A percentile compares a stretch with the other conserved stretches of the same genome.
Evolutionary conservation across 2,888 invertebrate species (phyloP).

Genomic region (Folsomia manolachei): DNA sequence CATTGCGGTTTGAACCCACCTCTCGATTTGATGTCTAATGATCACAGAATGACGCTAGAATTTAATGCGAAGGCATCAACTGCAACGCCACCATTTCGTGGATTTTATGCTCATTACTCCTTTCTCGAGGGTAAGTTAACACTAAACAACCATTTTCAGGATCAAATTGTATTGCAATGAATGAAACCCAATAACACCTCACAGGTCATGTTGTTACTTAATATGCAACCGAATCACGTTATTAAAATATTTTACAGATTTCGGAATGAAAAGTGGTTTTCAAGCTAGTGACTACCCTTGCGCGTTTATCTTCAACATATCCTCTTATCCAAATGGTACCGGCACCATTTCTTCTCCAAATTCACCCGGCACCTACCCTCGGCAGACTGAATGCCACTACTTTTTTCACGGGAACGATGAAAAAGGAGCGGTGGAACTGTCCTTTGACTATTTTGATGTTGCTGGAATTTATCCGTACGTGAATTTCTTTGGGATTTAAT

Average conservation of each 20-base stretch:
- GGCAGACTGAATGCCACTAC: slow-evolving; percentile 86
- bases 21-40: slow-evolving; percentile 86
- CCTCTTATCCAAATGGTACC: slow-evolving; percentile 32
- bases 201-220: too few relatives aligned
- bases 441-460: slow-evolving; percentile 87
- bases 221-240: too few relatives aligned
- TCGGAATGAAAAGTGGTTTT: slow-evolving; percentile 74
- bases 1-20: slow-evolving; percentile 81
- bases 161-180: too few relatives aligned
- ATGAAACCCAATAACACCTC: too few relatives aligned
- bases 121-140: slow-evolving; percentile 59
- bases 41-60: slow-evolving; percentile 78
- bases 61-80: slow-evolving; percentile 75
- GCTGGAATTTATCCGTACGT: slow-evolving; percentile 73
- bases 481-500: slow-evolving; percentile 49
- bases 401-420: slow-evolving; percentile 76
- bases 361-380: slow-evolving; percentile 83
- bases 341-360: slow-evolving; percentile 66
- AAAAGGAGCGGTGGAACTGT: slow-evolving; percentile 74
- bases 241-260: slow-evolving; percentile 73
- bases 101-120: slow-evolving; percentile 82
- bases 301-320: slow-evolving; percentile 82
- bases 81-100: slow-evolving; percentile 64
- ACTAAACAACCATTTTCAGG: background rate
- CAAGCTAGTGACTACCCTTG: slow-evolving; percentile 68